Base-by-base conservation (phyloP, 2,113 vertebrate species). In the Varanus komodoensis region DNA sequence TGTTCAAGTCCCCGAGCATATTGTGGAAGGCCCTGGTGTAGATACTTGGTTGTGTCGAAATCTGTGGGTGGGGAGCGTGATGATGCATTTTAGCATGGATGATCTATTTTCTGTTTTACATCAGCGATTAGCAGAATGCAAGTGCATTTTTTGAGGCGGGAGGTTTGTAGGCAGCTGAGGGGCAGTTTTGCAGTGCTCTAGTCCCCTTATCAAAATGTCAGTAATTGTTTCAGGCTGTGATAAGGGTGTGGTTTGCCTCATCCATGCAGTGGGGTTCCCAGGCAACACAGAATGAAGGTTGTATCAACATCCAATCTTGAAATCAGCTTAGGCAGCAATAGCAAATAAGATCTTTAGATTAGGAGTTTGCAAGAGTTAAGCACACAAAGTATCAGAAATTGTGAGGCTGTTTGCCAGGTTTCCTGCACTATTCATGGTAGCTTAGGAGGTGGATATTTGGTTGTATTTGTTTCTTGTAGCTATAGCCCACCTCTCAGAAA, bases 391-490 rank as follows among this genome's bases (percentile, higher is more conserved):
- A 29, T 32, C 77, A 50, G 38, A 67, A 77, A 68, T 50, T 48
- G 68, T 32, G 19, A n/a, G 61, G 29, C 87, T 21, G 19, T 11
- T 7, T 79, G 87, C 61, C 23, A 19, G 9, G 21, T 25, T 71
- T 52, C 64, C 50, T 81, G 32, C 67, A 54, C 27, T 67, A 69
- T n/a, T 50, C 34, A 38, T n/a, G 6, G n/a, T 38, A 64, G 54
- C 12, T 12, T 34, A 81, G 79, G 67, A 71, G 23, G 3, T n/a
- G 38, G n/a, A 57, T 75, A 23, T 32, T 48, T 74, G 71, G 29
- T 73, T 88, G 57, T 82, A 54, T 88, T 88, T 89, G 44, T 38
- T 75, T 19, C 25, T 89, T 83, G 68, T 75, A 50, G 74, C 75
- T 64, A 50, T 75, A 61, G 38, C 27, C 69, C 38, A 17, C 69